phyloP scores from a whole-genome alignment of 2,113 vertebrate species.

The Rutilus rutilus region DNA sequence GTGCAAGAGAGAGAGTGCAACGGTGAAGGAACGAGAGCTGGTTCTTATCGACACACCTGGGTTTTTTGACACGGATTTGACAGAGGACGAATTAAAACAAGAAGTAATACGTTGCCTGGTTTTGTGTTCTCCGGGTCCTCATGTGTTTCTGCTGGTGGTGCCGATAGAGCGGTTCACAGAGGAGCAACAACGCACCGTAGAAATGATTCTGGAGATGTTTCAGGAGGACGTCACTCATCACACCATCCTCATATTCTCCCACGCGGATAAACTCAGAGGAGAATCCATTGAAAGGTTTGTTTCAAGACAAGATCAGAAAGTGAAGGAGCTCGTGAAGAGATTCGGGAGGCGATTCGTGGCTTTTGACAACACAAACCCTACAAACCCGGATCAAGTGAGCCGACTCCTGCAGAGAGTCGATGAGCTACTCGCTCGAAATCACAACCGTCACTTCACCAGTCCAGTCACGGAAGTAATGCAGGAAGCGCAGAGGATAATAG shows the following conservation, averaged over 20 bases:
- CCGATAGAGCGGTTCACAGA: slow-evolving; percentile 45
- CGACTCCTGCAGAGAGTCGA: slow-evolving; percentile 42
- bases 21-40: slow-evolving; percentile 9
- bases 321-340: slow-evolving; percentile 28
- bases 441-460: slow-evolving; percentile 15
- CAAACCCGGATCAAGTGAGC: slow-evolving; percentile 39
- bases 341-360: slow-evolving; percentile 33
- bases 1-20: slow-evolving; percentile 24
- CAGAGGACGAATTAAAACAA: neutral
- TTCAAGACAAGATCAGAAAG: neutral
- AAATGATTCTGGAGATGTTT: slow-evolving; percentile 37
- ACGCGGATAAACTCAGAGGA: slow-evolving; percentile 45
- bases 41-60: slow-evolving; percentile 55
- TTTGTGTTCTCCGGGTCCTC: slow-evolving; percentile 53
- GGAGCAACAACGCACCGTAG: slow-evolving; percentile 32
- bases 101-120: slow-evolving; percentile 42
- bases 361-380: slow-evolving; percentile 42
- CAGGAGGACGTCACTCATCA: slow-evolving; percentile 25
- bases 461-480: neutral
- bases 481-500: neutral
- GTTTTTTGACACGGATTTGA: slow-evolving; percentile 40
- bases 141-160: slow-evolving; percentile 50
- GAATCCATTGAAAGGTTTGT: slow-evolving; percentile 38
- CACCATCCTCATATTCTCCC: slow-evolving; percentile 54
- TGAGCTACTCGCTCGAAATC: slow-evolving; percentile 20